Percentiles rank a stretch among this genome's conserved stretches.
Evolutionary conservation across 2,888 invertebrate species (phyloP).

Genomic region (Harpagoxenus sublaevis): DNA sequence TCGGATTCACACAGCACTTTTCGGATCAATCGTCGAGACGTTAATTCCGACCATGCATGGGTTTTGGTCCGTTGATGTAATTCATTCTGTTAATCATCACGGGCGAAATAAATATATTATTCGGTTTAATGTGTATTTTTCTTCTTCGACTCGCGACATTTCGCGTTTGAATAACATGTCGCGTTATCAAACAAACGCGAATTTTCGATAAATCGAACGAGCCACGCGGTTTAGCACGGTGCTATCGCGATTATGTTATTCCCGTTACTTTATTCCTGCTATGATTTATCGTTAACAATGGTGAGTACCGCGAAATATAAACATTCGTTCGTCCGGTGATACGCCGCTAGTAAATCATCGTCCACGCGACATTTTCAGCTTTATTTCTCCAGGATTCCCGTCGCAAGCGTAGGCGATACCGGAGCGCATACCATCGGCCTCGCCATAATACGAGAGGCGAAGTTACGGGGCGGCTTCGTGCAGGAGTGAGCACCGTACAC

Average conservation of each 20-base stretch:
- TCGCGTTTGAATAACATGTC: not conserved
- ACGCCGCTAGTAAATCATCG: slow-evolving; percentile 39
- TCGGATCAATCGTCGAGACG: no score
- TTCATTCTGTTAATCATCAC: no score
- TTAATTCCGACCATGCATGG: no score
- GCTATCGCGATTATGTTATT: slow-evolving; percentile 29
- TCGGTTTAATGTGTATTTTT: not conserved
- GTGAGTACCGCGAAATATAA: not conserved
- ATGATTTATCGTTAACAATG: slow-evolving; percentile 46
- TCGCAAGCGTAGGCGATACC: slow-evolving; percentile 37
- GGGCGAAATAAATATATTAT: no score
- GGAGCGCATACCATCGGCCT: slow-evolving; percentile 53
- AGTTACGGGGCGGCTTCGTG: slow-evolving; percentile 57
- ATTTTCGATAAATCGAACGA: slow-evolving; percentile 23
- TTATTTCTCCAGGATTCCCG: slow-evolving; percentile 59
- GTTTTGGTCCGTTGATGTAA: no score
- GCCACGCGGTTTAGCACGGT: no score
- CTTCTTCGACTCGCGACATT: not conserved
- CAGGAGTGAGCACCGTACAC: slow-evolving; percentile 51
- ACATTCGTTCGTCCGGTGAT: slow-evolving; percentile 2
- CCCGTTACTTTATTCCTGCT: slow-evolving; percentile 6
- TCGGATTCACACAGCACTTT: no score
- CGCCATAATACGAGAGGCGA: slow-evolving; percentile 54
- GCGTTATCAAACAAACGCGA: not conserved
- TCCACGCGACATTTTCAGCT: slow-evolving; percentile 49